Conservation (phyloP, 2,888 invertebrate species). For the Gasteruption jaculator region DNA sequence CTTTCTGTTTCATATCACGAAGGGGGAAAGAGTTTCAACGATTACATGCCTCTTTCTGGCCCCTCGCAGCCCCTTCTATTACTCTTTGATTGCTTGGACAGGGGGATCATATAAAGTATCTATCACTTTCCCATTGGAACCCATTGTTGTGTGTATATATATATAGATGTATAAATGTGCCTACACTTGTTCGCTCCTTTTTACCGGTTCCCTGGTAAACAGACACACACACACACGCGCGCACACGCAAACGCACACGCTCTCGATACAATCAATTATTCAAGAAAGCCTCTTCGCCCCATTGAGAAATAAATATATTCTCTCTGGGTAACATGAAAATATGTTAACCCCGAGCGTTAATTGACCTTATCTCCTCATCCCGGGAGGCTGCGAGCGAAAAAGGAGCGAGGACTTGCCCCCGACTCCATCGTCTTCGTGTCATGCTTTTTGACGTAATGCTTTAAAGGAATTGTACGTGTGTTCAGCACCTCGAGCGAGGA, state of each 20-base stretch:
- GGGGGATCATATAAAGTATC: too few species aligned
- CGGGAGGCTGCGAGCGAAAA: slow-evolving; percentile 10
- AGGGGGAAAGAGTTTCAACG: slow-evolving; percentile 17
- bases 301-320: slow-evolving; percentile 29
- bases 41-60: neutral
- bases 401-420: slow-evolving; percentile 18
- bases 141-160: too few species aligned
- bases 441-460: too few species aligned
- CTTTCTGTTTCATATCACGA: slow-evolving; percentile 38
- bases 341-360: neutral
- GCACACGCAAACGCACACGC: slow-evolving; percentile 17
- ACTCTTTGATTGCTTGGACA: too few species aligned
- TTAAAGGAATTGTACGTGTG: too few species aligned
- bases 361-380: neutral
- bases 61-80: neutral
- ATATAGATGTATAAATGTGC: too few species aligned
- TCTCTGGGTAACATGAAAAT: slow-evolving; percentile 25
- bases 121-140: too few species aligned
- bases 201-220: neutral
- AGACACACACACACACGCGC: too few species aligned
- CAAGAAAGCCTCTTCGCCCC: slow-evolving; percentile 20
- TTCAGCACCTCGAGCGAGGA: too few species aligned
- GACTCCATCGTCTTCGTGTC: too few species aligned
- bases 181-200: slow-evolving; percentile 1
- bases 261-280: slow-evolving; percentile 27